Base-by-base conservation (phyloP, 1,140 invertebrate species). In the Drosophila littoralis region DNA sequence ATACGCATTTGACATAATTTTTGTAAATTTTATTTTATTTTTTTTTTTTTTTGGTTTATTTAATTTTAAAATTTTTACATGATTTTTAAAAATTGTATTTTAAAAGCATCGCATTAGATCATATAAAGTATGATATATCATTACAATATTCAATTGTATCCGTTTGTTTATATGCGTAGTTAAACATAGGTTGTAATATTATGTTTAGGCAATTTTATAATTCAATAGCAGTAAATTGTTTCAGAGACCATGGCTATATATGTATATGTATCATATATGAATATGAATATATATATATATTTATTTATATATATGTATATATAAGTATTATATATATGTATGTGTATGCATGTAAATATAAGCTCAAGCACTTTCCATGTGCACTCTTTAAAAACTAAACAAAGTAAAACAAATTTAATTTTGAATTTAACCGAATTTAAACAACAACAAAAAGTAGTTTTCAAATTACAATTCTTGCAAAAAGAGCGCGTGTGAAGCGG, bases 41-140 rank as follows among this genome's bases (percentile, higher is more conserved):
- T 52, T 79, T 70, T 67, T 81, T 63, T 35, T 71, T 71, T 82
- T 79, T 83, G 65, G 66, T 83, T 77, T 81, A 88, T 86, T 86
- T 83, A 88, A 88, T 82, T 86, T 88, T 88, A 74, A 77, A 74
- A 76, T 83, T 86, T 86, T 83, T 79, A 85, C 79, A 86, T 88
- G 76, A 88, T 88, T 86, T 86, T 88, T 83, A 86, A 86, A 86
- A 88, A 83, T 83, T 86, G 84, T 88, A 88, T 88, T 86, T 86
- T 86, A 86, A 86, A 86, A 86, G 83, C 83, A 86, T 86, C 79
- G 83, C 79, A 86, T 88, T 86, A 82, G 75, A 77, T 86, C 79
- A 88, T 88, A 88, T 83, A 86, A 88, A 77, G 83, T 88, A 86
- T 73, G 76, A 88, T 83, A 79, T 86, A 88, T 86, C 75, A 79